phyloP scores from a whole-genome alignment of 2,797 vertebrate species.

The Falco berigora region DNA sequence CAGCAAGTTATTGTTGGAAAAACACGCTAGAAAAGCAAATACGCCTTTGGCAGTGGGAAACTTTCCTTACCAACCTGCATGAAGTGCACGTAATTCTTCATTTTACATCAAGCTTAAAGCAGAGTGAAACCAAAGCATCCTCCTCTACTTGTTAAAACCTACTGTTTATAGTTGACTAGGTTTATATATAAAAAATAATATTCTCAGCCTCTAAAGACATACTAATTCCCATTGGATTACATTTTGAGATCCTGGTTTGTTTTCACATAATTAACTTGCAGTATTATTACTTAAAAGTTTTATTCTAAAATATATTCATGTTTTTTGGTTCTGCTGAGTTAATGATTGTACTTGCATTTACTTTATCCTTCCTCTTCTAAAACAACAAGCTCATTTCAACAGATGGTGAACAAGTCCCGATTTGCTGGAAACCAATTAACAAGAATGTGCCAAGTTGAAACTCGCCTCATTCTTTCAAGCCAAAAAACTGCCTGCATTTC shows the following conservation, averaged over 20 bases:
- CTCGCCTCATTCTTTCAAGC: conserved; percentile 22
- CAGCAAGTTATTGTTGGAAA: neutral
- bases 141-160: neutral
- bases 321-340: conserved; percentile 14
- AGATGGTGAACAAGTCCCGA: conserved; percentile 46
- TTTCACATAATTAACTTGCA: neutral
- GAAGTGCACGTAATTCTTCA: neutral
- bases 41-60: neutral
- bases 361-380: conserved; percentile 11
- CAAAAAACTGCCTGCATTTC: conserved; percentile 44
- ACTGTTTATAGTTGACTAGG: neutral
- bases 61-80: neutral
- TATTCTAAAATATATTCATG: neutral
- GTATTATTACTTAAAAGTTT: neutral
- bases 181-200: neutral
- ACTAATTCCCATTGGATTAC: neutral
- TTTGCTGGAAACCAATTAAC: conserved; percentile 50
- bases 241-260: neutral
- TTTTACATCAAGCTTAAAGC: neutral
- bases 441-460: conserved; percentile 28
- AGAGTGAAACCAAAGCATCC: neutral
- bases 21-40: neutral
- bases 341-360: conserved; percentile 33
- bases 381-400: conserved; percentile 38
- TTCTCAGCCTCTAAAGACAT: neutral